A percentile compares a stretch with the other conserved stretches of the same genome.
Evolutionary conservation across 2,797 vertebrate genomes (phyloP).

Genomic region (Microcaecilia unicolor): DNA sequence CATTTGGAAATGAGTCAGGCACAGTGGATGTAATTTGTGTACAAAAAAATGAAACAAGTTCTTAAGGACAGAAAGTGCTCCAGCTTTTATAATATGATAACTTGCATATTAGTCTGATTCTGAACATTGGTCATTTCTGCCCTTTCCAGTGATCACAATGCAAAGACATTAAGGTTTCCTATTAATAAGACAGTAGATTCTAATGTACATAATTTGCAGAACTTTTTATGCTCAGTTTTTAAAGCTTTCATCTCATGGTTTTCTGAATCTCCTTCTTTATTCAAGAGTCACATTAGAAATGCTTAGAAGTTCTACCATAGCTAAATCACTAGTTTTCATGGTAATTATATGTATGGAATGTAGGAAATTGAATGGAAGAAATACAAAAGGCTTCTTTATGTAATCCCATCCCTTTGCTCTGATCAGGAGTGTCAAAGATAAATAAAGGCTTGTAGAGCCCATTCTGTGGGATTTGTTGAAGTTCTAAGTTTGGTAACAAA

Average conservation of each 20-base stretch:
- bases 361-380: constrained; percentile 20
- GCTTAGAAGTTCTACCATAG: constrained; percentile 10
- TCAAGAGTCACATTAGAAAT: constrained; percentile 26
- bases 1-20: constrained; percentile 29
- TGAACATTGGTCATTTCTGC: constrained; percentile 9
- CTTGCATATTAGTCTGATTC: not conserved
- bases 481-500: constrained; percentile 14
- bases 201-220: constrained; percentile 18
- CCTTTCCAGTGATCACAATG: not conserved
- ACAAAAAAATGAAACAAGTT: constrained; percentile 12
- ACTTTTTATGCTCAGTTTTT: constrained; percentile 11
- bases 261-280: constrained; percentile 6
- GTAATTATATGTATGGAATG: constrained; percentile 33
- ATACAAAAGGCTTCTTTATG: constrained; percentile 23
- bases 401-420: constrained; percentile 19
- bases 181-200: constrained; percentile 6
- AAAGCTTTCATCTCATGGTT: not conserved
- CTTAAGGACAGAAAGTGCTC: constrained; percentile 7
- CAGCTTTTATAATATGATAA: constrained; percentile 12
- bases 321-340: constrained; percentile 24
- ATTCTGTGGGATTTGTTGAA: constrained; percentile 10
- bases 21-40: constrained; percentile 27
- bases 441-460: constrained; percentile 20
- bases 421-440: constrained; percentile 22
- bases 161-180: not conserved